A percentile compares a stretch with the other conserved stretches of the same genome.
phyloP scores from a whole-genome alignment of 1,140 invertebrate species.

The Limonius californicus region DNA sequence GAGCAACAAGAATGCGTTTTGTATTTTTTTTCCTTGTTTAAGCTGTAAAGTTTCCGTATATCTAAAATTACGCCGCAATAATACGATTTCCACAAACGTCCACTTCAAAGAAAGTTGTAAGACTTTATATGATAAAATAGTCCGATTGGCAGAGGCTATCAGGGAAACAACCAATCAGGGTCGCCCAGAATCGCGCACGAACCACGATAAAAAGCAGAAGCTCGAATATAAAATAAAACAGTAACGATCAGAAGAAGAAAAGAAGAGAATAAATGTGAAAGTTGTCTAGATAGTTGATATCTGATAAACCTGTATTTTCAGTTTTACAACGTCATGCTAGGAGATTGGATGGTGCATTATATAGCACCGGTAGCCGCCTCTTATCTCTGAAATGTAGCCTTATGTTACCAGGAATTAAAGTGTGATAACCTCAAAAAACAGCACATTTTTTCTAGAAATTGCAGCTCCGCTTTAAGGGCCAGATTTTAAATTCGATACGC shows the following conservation, averaged over 20 bases:
- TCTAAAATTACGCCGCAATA: neutral
- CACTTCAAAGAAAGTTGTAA: constrained; percentile 10
- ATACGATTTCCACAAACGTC: neutral
- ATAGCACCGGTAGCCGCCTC: neutral
- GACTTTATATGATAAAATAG: constrained; percentile 10
- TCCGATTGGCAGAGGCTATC: constrained; percentile 13
- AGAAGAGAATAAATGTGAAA: constrained; percentile 9
- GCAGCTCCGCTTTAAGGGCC: neutral
- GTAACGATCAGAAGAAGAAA: constrained; percentile 13
- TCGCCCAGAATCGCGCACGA: neutral
- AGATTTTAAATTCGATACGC: neutral
- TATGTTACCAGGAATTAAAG: neutral
- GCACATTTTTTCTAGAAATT: neutral
- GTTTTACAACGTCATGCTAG: constrained; percentile 21
- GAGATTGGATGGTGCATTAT: constrained; percentile 16
- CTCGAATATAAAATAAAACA: constrained; percentile 19
- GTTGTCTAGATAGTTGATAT: constrained; percentile 17
- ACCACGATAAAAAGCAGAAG: constrained; percentile 8
- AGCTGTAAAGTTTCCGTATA: neutral
- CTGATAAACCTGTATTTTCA: constrained; percentile 22
- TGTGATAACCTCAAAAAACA: neutral
- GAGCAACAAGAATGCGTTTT: no score
- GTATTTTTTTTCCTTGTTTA: no score
- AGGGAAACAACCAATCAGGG: constrained; percentile 11
- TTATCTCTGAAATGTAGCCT: neutral